Conservation (phyloP, 2,888 invertebrate species). For the Drosophila helvetica region DNA sequence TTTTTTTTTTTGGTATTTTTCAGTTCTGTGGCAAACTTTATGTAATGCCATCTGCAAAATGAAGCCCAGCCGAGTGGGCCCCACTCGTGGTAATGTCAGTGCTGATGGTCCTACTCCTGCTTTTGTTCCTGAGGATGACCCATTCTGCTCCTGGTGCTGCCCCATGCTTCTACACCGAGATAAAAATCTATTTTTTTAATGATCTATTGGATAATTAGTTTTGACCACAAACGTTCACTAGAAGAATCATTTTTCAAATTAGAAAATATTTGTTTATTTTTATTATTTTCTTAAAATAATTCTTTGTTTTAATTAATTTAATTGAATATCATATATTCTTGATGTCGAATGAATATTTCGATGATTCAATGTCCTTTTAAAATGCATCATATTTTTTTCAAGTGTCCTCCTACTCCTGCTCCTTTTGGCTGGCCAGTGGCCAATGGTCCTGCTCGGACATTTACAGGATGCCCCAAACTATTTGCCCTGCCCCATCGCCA, state of each 20-base stretch:
- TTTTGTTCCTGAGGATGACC: background rate
- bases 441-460: constrained; percentile 43
- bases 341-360: background rate
- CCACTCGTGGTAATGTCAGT: background rate
- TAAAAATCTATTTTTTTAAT: background rate
- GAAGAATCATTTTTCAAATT: too few species aligned
- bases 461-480: constrained; percentile 69
- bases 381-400: background rate
- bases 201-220: too few species aligned
- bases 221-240: too few species aligned
- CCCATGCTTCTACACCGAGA: background rate
- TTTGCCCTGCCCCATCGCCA: constrained; percentile 58
- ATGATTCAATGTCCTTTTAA: background rate
- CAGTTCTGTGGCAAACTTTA: constrained; percentile 59
- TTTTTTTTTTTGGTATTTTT: constrained; percentile 49
- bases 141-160: background rate
- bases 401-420: background rate
- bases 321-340: background rate
- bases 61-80: constrained; percentile 43
- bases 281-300: too few species aligned
- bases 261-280: too few species aligned
- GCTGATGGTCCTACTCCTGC: background rate
- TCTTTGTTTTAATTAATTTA: background rate
- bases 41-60: constrained; percentile 71
- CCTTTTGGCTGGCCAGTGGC: constrained; percentile 23